phyloP scores from a whole-genome alignment of 2,797 vertebrate species.

The Typhlichthys eigenmanni region DNA sequence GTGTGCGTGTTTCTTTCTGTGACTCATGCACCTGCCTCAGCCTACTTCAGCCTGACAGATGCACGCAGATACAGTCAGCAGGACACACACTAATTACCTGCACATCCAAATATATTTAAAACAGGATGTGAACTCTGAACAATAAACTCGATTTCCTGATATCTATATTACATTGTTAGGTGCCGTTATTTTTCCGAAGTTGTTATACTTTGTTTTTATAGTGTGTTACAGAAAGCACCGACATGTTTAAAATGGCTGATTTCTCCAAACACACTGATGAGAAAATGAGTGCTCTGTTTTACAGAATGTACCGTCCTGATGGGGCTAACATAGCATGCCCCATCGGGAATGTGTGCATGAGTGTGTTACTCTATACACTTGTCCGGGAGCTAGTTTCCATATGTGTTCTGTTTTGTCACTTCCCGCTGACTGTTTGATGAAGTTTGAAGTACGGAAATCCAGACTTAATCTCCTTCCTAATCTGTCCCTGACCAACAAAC shows the following conservation, averaged over 20 bases:
- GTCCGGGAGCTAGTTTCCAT: constrained; percentile 26
- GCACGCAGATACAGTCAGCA: constrained; percentile 25
- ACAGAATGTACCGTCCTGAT: not conserved
- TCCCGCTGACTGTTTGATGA: constrained; percentile 58
- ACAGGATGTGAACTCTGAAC: too few species aligned
- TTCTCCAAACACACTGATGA: constrained; percentile 1
- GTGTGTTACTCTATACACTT: constrained; percentile 6
- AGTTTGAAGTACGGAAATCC: constrained; percentile 77
- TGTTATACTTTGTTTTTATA: too few species aligned
- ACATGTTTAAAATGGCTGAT: constrained; percentile 16
- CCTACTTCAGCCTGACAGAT: constrained; percentile 1
- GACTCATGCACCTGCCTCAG: constrained; percentile 72
- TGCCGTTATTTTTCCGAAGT: not conserved
- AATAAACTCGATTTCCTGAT: too few species aligned
- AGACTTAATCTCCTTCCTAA: constrained; percentile 59
- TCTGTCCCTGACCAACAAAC: constrained; percentile 66
- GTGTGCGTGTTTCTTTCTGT: constrained; percentile 9
- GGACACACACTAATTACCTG: constrained; percentile 36
- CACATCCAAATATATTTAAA: too few species aligned
- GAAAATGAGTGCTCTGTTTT: constrained; percentile 27
- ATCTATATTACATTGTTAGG: too few species aligned
- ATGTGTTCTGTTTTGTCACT: constrained; percentile 44
- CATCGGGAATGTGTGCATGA: constrained; percentile 22
- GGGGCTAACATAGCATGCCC: constrained; percentile 12
- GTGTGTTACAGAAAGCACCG: too few species aligned